A percentile compares a stretch with the other conserved stretches of the same genome.
These are phyloP conservation scores for Mugil cephalus DNA, from an alignment of 2,113 vertebrate genomes.

Conservation along the genomic window DNA sequence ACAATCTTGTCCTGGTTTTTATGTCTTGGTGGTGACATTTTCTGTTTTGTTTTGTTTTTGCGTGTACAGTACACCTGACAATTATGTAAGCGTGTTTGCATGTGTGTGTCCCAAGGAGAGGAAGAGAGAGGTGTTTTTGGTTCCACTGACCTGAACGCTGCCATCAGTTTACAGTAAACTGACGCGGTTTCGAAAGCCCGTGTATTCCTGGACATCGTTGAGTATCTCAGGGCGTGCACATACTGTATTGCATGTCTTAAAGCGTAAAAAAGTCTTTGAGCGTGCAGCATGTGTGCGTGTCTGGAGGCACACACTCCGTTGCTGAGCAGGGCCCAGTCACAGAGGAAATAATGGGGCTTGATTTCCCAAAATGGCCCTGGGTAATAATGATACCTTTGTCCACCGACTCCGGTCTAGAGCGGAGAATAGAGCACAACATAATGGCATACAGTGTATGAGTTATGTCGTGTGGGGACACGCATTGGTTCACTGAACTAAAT, in stretches of 20 bases:
- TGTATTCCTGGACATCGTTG: slow-evolving; percentile 16
- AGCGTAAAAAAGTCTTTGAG: neutral
- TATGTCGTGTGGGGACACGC: neutral
- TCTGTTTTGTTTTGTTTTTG: too few species aligned
- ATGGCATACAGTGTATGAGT: slow-evolving; percentile 10
- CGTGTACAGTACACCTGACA: too few species aligned
- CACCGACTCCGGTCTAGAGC: neutral
- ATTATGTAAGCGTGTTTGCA: neutral
- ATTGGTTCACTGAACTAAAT: too few species aligned
- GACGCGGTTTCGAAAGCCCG: neutral
- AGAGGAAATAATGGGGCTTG: slow-evolving; percentile 46
- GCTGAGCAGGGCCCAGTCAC: slow-evolving; percentile 14
- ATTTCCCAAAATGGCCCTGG: slow-evolving; percentile 46
- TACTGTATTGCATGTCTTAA: neutral
- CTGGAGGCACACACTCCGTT: neutral
- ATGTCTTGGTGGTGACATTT: too few species aligned
- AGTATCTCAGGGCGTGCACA: neutral
- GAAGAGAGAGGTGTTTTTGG: neutral
- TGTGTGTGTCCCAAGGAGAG: neutral
- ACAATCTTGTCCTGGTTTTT: too few species aligned
- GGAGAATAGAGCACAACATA: slow-evolving; percentile 7
- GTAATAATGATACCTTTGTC: slow-evolving; percentile 51
- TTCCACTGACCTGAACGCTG: slow-evolving; percentile 17
- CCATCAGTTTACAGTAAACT: slow-evolving; percentile 30
- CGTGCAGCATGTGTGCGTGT: neutral